A percentile compares a stretch with the other conserved stretches of the same genome.
Conservation (phyloP, 2,797 vertebrate species). For the Poecile montanus region DNA sequence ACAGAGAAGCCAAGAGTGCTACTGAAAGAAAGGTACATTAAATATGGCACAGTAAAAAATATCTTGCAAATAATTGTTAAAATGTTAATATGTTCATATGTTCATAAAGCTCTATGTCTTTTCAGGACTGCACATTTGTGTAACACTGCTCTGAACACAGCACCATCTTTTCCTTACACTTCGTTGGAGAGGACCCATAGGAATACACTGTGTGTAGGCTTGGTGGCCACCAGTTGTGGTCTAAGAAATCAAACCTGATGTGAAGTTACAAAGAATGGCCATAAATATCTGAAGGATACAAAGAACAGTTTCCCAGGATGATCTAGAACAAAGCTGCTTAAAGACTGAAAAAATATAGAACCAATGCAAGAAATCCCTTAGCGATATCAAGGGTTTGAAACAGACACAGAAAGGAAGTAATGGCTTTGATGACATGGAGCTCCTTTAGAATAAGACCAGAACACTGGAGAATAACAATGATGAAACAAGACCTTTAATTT, state of each 20-base stretch:
- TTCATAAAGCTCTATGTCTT: background rate
- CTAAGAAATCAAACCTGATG: background rate
- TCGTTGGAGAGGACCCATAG: background rate
- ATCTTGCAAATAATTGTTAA: background rate
- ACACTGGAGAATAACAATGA: background rate
- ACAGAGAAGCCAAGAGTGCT: background rate
- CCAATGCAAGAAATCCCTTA: background rate
- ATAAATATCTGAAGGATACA: background rate
- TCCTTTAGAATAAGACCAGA: background rate
- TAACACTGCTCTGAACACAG: background rate
- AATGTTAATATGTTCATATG: too few relatives aligned
- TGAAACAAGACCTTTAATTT: background rate
- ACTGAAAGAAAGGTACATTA: background rate
- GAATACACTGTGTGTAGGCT: fast-evolving
- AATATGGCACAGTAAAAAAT: background rate
- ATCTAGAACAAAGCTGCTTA: background rate
- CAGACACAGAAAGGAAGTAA: background rate
- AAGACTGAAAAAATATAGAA: background rate
- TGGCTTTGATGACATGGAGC: background rate
- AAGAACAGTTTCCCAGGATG: background rate
- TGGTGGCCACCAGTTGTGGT: background rate
- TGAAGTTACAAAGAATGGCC: background rate
- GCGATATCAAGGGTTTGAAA: background rate
- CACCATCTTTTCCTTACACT: background rate
- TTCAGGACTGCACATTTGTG: background rate